A percentile compares a stretch with the other conserved stretches of the same genome.
These are phyloP conservation scores for Oceanites oceanicus DNA, from an alignment of 2,113 vertebrate species.

Conservation along the genomic window DNA sequence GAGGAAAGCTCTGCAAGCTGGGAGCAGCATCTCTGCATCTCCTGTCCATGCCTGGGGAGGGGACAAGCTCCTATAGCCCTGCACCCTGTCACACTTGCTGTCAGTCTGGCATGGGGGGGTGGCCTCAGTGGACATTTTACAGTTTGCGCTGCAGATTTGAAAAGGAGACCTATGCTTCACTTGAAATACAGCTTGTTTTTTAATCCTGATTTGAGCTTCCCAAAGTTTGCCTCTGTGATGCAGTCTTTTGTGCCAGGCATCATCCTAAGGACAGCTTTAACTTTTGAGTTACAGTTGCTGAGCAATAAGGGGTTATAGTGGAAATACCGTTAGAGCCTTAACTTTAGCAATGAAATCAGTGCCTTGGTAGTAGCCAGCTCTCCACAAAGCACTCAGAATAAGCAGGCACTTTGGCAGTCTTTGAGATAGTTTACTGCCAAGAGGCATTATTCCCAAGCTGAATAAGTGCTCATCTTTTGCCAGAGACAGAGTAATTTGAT, in stretches of 20 bases:
- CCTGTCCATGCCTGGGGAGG: fast-evolving
- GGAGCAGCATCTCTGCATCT: background rate
- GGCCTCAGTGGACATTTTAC: background rate
- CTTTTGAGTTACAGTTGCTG: background rate
- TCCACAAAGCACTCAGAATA: background rate
- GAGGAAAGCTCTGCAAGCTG: background rate
- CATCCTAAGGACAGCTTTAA: background rate
- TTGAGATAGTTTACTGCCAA: conserved; percentile 58
- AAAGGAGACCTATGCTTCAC: background rate
- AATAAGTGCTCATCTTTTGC: conserved; percentile 48
- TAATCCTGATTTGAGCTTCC: background rate
- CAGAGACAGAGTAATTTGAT: conserved; percentile 47
- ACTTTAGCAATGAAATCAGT: background rate
- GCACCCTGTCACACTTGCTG: background rate
- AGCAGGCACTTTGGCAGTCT: conserved; percentile 40
- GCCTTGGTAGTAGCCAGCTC: background rate
- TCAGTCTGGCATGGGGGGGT: background rate
- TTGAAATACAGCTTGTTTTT: background rate
- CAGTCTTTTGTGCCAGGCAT: background rate
- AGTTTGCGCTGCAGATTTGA: background rate
- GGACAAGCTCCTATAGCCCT: background rate
- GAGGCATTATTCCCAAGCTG: conserved; percentile 62
- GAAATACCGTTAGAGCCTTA: background rate
- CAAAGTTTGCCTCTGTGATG: background rate
- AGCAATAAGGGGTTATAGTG: background rate